Conservation (phyloP, 2,113 vertebrate genomes). For the Eudorcas thomsonii region DNA sequence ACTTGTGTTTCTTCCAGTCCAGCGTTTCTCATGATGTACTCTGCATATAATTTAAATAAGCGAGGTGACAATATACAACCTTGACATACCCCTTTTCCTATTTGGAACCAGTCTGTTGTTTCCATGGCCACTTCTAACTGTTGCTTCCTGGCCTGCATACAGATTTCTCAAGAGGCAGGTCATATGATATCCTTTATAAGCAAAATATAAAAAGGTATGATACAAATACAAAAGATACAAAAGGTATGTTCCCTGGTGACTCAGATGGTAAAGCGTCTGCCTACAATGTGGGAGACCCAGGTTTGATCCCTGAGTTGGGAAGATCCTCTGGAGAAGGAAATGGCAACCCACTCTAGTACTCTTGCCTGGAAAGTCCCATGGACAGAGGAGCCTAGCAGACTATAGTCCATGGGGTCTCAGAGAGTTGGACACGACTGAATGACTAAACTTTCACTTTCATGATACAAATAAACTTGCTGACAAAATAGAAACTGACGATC, state of each 20-base stretch:
- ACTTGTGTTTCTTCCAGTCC: too few species aligned
- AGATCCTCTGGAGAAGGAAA: not conserved
- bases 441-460: not conserved
- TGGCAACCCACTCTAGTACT: not conserved
- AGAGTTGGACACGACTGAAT: rapidly evolving
- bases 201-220: not conserved
- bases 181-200: not conserved
- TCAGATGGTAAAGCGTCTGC: rapidly evolving
- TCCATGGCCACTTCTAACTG: too few species aligned
- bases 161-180: too few species aligned
- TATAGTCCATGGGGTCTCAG: not conserved
- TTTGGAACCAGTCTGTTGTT: too few species aligned
- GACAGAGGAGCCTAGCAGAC: not conserved
- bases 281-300: not conserved
- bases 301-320: not conserved
- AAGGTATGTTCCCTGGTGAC: not conserved
- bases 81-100: too few species aligned
- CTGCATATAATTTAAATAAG: too few species aligned
- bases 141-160: too few species aligned
- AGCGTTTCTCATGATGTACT: too few species aligned
- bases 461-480: not conserved
- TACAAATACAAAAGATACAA: not conserved
- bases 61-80: too few species aligned
- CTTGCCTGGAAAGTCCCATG: not conserved
- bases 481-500: not conserved